A percentile compares a stretch with the other conserved stretches of the same genome.
These are phyloP conservation scores for Oceanodroma leucorhoa DNA, from an alignment of 2,797 vertebrate genomes.

Conservation along the genomic window DNA sequence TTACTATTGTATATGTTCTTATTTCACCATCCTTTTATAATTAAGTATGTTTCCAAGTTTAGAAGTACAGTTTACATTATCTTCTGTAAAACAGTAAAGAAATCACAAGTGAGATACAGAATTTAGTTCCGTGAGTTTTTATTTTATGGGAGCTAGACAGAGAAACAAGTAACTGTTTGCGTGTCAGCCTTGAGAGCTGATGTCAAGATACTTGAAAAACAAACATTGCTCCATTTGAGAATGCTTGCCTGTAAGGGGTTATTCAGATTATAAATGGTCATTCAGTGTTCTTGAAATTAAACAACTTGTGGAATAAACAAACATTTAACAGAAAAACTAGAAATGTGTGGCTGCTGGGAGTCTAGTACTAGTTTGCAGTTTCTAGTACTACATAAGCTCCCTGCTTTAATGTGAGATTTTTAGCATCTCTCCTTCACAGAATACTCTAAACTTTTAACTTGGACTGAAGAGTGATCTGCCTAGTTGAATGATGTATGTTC, in stretches of 20 bases:
- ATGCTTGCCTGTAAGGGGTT: neutral
- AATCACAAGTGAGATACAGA: constrained; percentile 23
- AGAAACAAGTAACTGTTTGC: constrained; percentile 23
- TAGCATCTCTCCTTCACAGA: neutral
- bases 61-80: constrained; percentile 65
- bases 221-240: neutral
- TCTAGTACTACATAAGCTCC: neutral
- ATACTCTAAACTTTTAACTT: neutral
- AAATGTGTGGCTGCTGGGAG: neutral
- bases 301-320: neutral
- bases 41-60: constrained; percentile 53
- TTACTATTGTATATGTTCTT: constrained; percentile 53
- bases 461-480: neutral
- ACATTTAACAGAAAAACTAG: neutral
- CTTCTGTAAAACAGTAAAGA: constrained; percentile 25
- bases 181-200: neutral
- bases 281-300: constrained; percentile 13
- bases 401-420: neutral
- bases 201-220: constrained; percentile 38
- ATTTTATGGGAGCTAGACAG: constrained; percentile 4
- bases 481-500: neutral
- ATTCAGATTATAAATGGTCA: neutral
- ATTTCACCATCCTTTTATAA: constrained; percentile 56
- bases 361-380: neutral
- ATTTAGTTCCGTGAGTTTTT: neutral